Conservation (phyloP, 2,797 vertebrate species). For the Phrynocephalus vlangalii region DNA sequence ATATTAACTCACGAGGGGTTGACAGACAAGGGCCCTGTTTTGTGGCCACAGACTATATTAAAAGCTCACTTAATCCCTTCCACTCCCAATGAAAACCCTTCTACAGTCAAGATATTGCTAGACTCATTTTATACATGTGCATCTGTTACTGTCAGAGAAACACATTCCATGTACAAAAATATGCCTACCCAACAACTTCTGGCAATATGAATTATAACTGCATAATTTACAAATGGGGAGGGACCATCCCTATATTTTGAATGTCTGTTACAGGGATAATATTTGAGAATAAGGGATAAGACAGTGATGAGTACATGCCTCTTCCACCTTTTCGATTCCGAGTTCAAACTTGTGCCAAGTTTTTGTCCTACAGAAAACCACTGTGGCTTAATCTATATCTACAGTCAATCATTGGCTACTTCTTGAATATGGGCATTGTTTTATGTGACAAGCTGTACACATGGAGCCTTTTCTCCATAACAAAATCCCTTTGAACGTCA, state of each 20-base stretch:
- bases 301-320: background rate
- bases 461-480: background rate
- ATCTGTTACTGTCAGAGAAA: constrained; percentile 34
- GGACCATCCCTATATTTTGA: background rate
- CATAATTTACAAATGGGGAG: background rate
- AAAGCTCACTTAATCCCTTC: background rate
- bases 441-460: background rate
- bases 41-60: background rate
- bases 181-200: constrained; percentile 13
- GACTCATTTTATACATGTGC: constrained; percentile 20
- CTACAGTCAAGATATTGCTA: constrained; percentile 7
- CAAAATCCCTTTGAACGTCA: background rate
- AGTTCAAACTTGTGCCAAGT: background rate
- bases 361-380: background rate
- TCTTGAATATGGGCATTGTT: background rate
- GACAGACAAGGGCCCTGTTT: background rate
- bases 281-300: background rate
- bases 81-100: background rate
- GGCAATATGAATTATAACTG: constrained; percentile 2
- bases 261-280: background rate
- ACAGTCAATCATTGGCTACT: background rate
- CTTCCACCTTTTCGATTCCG: background rate
- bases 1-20: background rate
- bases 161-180: constrained; percentile 22
- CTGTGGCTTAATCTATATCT: background rate